Evolutionary conservation across 1,140 invertebrate species (phyloP), one percentile per base, ranked within the genome.

Genomic region (Daktulosphaira vitifoliae): DNA sequence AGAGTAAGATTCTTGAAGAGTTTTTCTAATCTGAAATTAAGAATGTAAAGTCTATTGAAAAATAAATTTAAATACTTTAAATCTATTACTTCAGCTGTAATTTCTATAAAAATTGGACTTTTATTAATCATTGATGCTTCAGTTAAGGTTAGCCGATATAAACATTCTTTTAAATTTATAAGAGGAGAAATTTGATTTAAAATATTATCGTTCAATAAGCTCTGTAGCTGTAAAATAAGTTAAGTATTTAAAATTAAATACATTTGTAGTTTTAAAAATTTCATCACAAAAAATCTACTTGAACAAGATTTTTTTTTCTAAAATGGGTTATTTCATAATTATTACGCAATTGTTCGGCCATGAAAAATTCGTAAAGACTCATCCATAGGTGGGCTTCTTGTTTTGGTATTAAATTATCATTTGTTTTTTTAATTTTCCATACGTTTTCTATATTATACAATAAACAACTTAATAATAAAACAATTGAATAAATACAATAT

Each of bases 31-130:
- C 76, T 81, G 69, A 51, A n/a, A n/a, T n/a, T 73, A 71, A 50
- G 13, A 42, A 42, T 0, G 11, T 16, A 56, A 8, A 54, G 11
- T 42, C 16, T 22, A n/a, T 23, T 22, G 8, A 54, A 38, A 20
- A 37, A 13, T 26, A 50, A 50, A 1, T 48, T 22, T 8, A 22
- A 48, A 4, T 46, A 22, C 23, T 1, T 48, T 42, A 16, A 26
- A 51, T n/a, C 37, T 16, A 20, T 62, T 72, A 79, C 77, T 70
- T 79, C 71, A 4, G 82, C 79, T 44, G 83, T 65, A 44, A 82
- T 74, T 79, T 86, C 84, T 4, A 86, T 72, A 18, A 80, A 69
- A 62, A 81, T 69, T 46, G 73, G 74, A 49, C 66, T 69, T 68
- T 70, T 77, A 68, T 74, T 71, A 13, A 68, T 59, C 15, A 68